Conservation (phyloP, 2,797 vertebrate genomes). For the Eutrigla gurnardus region DNA sequence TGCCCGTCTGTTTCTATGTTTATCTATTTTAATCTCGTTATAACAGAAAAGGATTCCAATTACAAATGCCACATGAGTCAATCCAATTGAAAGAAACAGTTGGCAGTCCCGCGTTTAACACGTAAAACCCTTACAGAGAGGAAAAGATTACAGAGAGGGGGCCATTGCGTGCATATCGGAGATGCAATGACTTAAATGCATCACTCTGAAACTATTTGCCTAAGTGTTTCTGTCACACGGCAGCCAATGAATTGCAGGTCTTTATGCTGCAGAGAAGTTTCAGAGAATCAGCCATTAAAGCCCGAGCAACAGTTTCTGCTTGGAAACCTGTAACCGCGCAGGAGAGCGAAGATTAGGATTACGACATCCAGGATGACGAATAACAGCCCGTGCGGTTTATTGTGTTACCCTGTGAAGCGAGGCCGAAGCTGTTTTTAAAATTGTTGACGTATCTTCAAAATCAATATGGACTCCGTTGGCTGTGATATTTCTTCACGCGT, state of each 20-base stretch:
- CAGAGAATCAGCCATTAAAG: conserved; percentile 46
- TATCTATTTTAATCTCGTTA: conserved; percentile 78
- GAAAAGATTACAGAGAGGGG: conserved; percentile 70
- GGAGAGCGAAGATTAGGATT: conserved; percentile 41
- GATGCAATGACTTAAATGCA: conserved; percentile 62
- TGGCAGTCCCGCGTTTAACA: conserved; percentile 66
- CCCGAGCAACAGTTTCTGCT: conserved; percentile 25
- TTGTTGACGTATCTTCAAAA: background rate
- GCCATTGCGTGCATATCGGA: conserved; percentile 46
- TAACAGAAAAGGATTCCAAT: conserved; percentile 68
- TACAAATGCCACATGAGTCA: conserved; percentile 65
- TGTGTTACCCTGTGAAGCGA: background rate
- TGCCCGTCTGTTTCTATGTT: conserved; percentile 59
- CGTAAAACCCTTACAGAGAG: conserved; percentile 67
- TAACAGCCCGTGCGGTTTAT: background rate
- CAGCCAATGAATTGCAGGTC: conserved; percentile 56
- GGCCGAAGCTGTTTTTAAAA: background rate
- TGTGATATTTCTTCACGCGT: background rate
- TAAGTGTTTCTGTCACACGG: conserved; percentile 63
- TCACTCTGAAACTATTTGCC: conserved; percentile 66
- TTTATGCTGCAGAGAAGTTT: conserved; percentile 45
- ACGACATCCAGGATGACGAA: conserved; percentile 19
- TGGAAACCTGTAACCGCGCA: conserved; percentile 37
- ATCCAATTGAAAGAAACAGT: conserved; percentile 74
- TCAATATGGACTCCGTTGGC: conserved; percentile 16